Base-by-base conservation (phyloP, 2,888 invertebrate species). In the Hirudinaria manillensis region DNA sequence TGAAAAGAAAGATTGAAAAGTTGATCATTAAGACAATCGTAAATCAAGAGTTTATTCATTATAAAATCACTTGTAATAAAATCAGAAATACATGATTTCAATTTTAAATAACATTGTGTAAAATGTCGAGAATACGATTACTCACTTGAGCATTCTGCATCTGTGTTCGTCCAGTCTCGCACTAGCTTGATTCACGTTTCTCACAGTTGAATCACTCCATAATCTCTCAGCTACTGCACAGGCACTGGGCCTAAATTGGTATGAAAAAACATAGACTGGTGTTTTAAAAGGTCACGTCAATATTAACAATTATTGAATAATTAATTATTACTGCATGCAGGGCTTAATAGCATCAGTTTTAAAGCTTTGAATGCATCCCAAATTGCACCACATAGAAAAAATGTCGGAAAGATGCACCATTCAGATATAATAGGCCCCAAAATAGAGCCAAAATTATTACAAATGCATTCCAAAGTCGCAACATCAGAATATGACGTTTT, bases 181-280 rank as follows among this genome's bases (percentile, higher is more conserved):
- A 51, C 86, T 84, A 0, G 90, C 91, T n/a, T 85, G 83, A 0
- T 82, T 80, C 0, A 85, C 79, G 77, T 86, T 83, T 61, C 80
- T 86, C 66, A 83, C 81, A 55, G 82, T 81, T 67, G 79, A 72
- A 4, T 81, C 76, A 79, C 83, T 84, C 94, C 94, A 95, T 0
- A 95, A 87, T 78, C 90, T 89, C 85, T 96, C 95, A 0, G 93
- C 95, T 0, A 91, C 89, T 0, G 93, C 93, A 76, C 91, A 90
- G 0, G 92, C 92, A 79, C 94, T 88, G 0, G 95, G 95, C 75
- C 75, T 75, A 27, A 27, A n/a, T n/a, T n/a, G n/a, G n/a, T n/a
- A n/a, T n/a, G n/a, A n/a, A n/a, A n/a, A 27, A 27, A 10, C 1
- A 7, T 19, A 19, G n/a, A 6, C 6, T 29, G 53, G 1, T 16